Base-by-base conservation (phyloP, 1,140 invertebrate genomes). In the Drosophila bocki region DNA sequence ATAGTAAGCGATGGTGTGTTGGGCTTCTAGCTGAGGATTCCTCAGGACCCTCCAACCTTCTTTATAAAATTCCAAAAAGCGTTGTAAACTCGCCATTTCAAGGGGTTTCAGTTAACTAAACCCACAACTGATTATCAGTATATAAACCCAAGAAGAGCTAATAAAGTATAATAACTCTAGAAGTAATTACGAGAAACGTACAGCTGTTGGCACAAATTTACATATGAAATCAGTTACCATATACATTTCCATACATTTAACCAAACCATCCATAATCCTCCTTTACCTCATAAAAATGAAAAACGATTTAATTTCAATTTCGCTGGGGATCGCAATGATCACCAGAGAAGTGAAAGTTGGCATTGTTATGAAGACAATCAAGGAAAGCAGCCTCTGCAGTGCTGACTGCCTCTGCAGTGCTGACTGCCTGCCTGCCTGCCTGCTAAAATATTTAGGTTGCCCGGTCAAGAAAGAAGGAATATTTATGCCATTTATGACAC, bases 401-500 rank as follows among this genome's bases (percentile, higher is more conserved):
- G 62, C 39, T 35, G 13, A 22, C 37, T 12, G 17, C 50, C n/a
- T n/a, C n/a, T n/a, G n/a, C n/a, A n/a, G n/a, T n/a, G n/a, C n/a
- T n/a, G n/a, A n/a, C 26, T 29, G 26, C 3, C 5, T 29, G 26
- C 26, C 26, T 33, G 29, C 11, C 35, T n/a, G 39, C 56, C 26
- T 26, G 57, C 42, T 58, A 56, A 88, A 78, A 82, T 81, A 88
- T 88, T 88, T 88, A 75, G 85, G 85, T 85, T 90, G 85, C 68
- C 71, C 86, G 85, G 85, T 90, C 85, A 90, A 90, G 76, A 75
- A 90, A 82, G 76, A 75, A 80, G 84, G 84, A 90, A 90, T 90
- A 90, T 90, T 90, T 90, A 90, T 90, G 85, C 86, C 85, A 90
- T 90, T 90, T 90, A 90, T 90, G 85, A 90, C 85, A 90, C 85